A percentile compares a stretch with the other conserved stretches of the same genome.
Evolutionary conservation across 2,797 vertebrate genomes (phyloP).

Genomic region (Cyprinodon diabolis): DNA sequence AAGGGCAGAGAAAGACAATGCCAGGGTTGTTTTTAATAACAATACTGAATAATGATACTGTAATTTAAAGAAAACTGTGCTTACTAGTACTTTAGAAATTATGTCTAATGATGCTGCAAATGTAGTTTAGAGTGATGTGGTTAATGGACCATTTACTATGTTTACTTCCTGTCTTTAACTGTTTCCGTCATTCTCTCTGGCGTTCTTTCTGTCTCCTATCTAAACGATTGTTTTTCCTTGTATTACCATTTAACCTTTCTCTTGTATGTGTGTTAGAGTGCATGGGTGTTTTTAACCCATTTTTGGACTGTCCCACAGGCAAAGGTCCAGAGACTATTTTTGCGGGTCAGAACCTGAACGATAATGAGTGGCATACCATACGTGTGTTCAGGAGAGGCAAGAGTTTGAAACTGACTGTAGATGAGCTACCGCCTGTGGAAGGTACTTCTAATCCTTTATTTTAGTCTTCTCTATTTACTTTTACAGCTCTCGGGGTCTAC

Average conservation of each 20-base stretch:
- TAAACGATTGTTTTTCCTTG: slow-evolving; percentile 20
- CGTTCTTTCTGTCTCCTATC: slow-evolving; percentile 19
- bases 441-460: slow-evolving; percentile 75
- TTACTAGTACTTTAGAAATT: slow-evolving; percentile 30
- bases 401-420: slow-evolving; percentile 95
- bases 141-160: slow-evolving; percentile 61
- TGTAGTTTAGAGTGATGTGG: slow-evolving; percentile 63
- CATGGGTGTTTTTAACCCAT: slow-evolving; percentile 68
- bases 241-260: slow-evolving; percentile 46
- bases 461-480: not conserved
- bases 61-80: slow-evolving; percentile 33
- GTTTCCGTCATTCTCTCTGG: slow-evolving; percentile 37
- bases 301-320: slow-evolving; percentile 98
- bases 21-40: slow-evolving; percentile 13
- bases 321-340: slow-evolving; percentile 99
- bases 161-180: slow-evolving; percentile 59
- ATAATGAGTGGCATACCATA: slow-evolving; percentile 99
- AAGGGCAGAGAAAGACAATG: not conserved
- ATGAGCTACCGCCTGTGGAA: slow-evolving; percentile 94
- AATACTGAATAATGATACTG: slow-evolving; percentile 41
- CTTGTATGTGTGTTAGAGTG: slow-evolving; percentile 14
- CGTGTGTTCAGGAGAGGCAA: slow-evolving; percentile 97
- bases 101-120: slow-evolving; percentile 59
- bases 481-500: not conserved
- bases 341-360: slow-evolving; percentile 99